Evolutionary conservation across 2,113 vertebrate genomes (phyloP).

Genomic region (Aptenodytes forsteri): DNA sequence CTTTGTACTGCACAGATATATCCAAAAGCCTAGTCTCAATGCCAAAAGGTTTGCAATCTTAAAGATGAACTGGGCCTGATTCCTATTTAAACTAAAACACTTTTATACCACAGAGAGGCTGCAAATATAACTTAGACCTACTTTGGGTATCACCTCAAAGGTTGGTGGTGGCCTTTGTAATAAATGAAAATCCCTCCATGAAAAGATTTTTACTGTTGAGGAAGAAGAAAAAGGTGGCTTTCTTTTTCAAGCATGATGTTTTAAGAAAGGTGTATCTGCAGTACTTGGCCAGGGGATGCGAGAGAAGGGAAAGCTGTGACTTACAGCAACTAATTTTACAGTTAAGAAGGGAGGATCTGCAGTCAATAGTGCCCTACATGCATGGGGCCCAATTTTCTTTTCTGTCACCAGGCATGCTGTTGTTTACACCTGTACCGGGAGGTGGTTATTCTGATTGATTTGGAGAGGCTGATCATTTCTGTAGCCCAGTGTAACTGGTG

Average conservation of each 20-base stretch:
- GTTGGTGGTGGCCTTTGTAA: neutral
- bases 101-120: neutral
- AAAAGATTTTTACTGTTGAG: neutral
- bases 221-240: neutral
- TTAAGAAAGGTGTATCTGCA: neutral
- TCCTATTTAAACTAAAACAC: neutral
- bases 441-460: neutral
- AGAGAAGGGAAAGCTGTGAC: neutral
- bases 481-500: neutral
- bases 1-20: neutral
- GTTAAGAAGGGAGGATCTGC: neutral
- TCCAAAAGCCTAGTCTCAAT: neutral
- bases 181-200: neutral
- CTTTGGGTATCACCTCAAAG: neutral
- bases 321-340: neutral
- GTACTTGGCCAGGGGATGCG: neutral
- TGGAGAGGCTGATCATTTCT: neutral
- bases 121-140: neutral
- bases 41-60: neutral
- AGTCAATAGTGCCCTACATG: neutral
- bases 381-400: neutral
- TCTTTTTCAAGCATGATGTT: neutral
- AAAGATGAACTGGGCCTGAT: neutral
- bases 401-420: neutral
- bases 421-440: neutral